Evolutionary conservation across 2,113 vertebrate species (phyloP).

Genomic region (Paramisgurnus dabryanus): DNA sequence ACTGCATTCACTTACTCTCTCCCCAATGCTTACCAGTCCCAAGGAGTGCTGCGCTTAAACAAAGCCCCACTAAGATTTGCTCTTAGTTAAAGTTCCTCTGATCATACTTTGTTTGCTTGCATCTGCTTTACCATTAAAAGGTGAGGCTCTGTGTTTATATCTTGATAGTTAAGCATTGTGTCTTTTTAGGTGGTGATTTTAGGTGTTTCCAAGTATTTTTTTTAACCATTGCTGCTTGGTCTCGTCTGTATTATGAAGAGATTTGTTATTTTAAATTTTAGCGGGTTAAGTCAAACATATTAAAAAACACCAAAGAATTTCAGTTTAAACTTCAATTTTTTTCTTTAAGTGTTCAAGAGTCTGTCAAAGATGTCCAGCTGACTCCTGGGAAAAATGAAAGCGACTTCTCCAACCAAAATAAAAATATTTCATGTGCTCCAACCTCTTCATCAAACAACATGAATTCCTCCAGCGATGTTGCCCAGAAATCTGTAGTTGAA

Average conservation of each 20-base stretch:
- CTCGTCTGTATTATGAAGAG: too few species aligned
- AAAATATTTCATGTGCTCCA: constrained; percentile 27
- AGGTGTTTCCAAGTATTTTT: too few species aligned
- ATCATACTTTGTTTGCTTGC: constrained; percentile 41
- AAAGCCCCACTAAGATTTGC: constrained; percentile 41
- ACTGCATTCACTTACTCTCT: constrained; percentile 57
- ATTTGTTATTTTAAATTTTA: neutral
- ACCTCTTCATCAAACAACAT: neutral
- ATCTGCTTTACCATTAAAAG: constrained; percentile 44
- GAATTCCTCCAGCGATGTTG: neutral
- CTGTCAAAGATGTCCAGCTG: neutral
- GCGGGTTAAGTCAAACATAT: too few species aligned
- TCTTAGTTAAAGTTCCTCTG: constrained; percentile 47
- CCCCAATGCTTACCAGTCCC: constrained; percentile 59
- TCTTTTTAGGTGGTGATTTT: neutral
- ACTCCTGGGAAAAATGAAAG: constrained; percentile 33
- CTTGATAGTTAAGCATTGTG: neutral
- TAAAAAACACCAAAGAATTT: too few species aligned
- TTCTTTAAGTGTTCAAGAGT: constrained; percentile 12
- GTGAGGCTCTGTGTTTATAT: constrained; percentile 52
- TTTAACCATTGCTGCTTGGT: too few species aligned
- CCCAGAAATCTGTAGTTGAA: neutral
- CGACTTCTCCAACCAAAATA: constrained; percentile 31
- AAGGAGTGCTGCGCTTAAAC: constrained; percentile 62
- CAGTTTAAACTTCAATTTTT: too few species aligned